phyloP scores from a whole-genome alignment of 2,797 vertebrate species.

The Clamator glandarius region DNA sequence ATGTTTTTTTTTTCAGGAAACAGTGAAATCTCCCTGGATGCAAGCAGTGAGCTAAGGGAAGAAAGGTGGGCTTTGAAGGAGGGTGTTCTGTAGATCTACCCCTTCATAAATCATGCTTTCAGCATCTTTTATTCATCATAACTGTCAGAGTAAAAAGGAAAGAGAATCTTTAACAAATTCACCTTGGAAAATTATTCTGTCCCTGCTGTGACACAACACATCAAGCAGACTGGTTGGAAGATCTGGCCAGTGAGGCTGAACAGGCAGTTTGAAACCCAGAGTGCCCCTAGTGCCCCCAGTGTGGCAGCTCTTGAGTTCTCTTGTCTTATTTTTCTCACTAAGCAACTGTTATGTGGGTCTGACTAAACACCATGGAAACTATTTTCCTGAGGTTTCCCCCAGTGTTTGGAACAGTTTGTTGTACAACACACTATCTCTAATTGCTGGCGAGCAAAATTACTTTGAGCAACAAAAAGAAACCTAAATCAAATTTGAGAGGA shows the following conservation, averaged over 20 bases:
- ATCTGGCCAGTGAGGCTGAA: neutral
- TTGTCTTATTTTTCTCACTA: neutral
- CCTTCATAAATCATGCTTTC: constrained; percentile 41
- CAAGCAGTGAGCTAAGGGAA: neutral
- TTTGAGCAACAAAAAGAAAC: neutral
- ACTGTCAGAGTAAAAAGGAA: neutral
- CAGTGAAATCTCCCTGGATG: neutral
- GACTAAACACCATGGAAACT: constrained; percentile 33
- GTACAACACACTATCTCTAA: neutral
- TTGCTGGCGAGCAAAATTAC: constrained; percentile 24
- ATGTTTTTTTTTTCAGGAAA: neutral
- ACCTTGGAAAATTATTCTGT: neutral
- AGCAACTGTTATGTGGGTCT: neutral
- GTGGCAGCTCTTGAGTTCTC: neutral
- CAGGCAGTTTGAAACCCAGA: neutral
- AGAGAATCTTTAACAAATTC: neutral
- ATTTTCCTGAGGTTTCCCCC: constrained; percentile 17
- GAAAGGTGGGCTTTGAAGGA: constrained; percentile 26
- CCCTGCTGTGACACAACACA: neutral
- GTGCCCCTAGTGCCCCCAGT: neutral
- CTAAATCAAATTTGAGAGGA: neutral
- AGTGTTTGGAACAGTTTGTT: neutral
- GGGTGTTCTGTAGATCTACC: constrained; percentile 4
- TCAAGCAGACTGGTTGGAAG: neutral
- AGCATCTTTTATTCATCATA: constrained; percentile 39